These are phyloP conservation scores for Melipona quadrifasciata DNA, from an alignment of 1,140 invertebrate species.

Conservation along the genomic window DNA sequence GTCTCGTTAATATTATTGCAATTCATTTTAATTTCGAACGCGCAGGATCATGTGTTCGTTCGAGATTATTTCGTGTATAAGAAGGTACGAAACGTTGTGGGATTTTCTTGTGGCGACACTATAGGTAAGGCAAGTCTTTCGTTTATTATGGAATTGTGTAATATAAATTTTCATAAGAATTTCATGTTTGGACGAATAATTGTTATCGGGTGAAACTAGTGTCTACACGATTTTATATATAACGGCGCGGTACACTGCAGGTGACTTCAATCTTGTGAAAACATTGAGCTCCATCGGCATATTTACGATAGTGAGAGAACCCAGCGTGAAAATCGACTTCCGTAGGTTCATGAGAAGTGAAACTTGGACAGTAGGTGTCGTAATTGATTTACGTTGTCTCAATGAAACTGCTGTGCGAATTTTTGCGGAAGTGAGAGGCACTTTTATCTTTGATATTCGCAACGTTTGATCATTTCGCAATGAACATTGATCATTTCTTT, in stretches of 20 bases:
- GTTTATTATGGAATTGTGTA: neutral
- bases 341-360: conserved; percentile 52
- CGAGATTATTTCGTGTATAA: conserved; percentile 67
- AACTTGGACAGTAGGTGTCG: conserved; percentile 57
- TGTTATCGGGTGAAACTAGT: neutral
- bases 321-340: conserved; percentile 48
- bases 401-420: conserved; percentile 54
- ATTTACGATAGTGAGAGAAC: conserved; percentile 53
- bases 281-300: conserved; percentile 61
- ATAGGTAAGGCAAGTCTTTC: conserved; percentile 47
- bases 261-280: conserved; percentile 62
- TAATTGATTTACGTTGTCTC: conserved; percentile 65
- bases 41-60: conserved; percentile 57
- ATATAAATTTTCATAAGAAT: neutral
- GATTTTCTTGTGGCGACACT: conserved; percentile 68
- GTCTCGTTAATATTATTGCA: neutral
- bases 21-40: conserved; percentile 7
- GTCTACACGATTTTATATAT: neutral
- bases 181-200: neutral
- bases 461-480: neutral
- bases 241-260: conserved; percentile 23
- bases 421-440: conserved; percentile 56
- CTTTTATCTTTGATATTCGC: neutral
- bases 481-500: neutral
- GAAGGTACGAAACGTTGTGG: conserved; percentile 61